Evolutionary conservation across 2,113 vertebrate genomes (phyloP).

Genomic region (Astur gentilis): DNA sequence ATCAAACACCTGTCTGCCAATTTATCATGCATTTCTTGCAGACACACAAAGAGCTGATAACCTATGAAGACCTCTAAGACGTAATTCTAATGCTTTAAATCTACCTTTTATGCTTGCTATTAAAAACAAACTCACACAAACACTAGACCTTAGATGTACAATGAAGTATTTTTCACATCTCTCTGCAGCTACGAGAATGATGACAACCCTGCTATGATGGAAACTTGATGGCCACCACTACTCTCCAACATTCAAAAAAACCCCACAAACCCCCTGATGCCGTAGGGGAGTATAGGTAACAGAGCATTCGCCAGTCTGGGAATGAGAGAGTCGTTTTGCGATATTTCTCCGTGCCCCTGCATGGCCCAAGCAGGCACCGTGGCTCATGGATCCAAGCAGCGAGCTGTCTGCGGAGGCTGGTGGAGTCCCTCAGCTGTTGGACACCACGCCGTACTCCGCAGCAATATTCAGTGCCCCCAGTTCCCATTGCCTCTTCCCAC

Average conservation of each 20-base stretch:
- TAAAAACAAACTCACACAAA: not conserved
- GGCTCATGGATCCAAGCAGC: not conserved
- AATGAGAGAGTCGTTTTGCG: accelerated
- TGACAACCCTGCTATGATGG: not conserved
- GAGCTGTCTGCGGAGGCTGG: accelerated
- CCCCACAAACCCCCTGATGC: accelerated
- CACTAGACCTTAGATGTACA: not conserved
- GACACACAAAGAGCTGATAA: not conserved
- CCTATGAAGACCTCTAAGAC: not conserved
- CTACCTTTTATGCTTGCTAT: not conserved
- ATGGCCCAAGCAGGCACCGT: accelerated
- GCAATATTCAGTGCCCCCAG: not conserved
- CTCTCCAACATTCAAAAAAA: not conserved
- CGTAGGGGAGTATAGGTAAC: not conserved
- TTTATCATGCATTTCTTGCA: not conserved
- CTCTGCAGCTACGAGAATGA: not conserved
- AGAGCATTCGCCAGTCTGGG: not conserved
- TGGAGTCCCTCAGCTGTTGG: not conserved
- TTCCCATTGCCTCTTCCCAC: not conserved
- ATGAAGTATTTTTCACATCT: not conserved
- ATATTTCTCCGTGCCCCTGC: accelerated
- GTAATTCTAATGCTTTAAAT: not conserved
- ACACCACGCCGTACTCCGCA: not conserved
- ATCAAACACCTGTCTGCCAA: conserved; percentile 25
- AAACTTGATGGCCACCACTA: not conserved